These are phyloP conservation scores for Caenorhabditis sp. DNA, from an alignment of 2,888 invertebrate genomes.

Conservation along the genomic window DNA sequence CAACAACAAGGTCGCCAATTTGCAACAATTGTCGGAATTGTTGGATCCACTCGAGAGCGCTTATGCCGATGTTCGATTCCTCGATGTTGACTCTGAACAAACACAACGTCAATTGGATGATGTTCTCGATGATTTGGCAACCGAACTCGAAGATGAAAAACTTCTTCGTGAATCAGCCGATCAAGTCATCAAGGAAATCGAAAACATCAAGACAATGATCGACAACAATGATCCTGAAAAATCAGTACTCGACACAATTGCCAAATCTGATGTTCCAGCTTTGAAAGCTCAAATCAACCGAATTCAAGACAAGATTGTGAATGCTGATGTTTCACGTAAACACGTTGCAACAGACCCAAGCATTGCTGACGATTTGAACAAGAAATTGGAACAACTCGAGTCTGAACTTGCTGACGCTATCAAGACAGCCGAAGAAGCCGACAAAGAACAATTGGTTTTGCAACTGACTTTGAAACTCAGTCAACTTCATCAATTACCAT, in stretches of 20 bases:
- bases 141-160: slow-evolving; percentile 39
- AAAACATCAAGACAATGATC: slow-evolving; percentile 9
- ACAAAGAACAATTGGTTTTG: slow-evolving; percentile 30
- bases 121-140: slow-evolving; percentile 30
- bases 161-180: slow-evolving; percentile 36
- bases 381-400: slow-evolving; percentile 22
- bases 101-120: slow-evolving; percentile 49
- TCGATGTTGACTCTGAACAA: slow-evolving; percentile 56
- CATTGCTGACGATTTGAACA: slow-evolving; percentile 15
- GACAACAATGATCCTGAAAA: slow-evolving; percentile 9
- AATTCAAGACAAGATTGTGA: slow-evolving; percentile 17
- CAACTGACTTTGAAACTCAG: slow-evolving; percentile 21
- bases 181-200: slow-evolving; percentile 38
- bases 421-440: slow-evolving; percentile 19
- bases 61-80: slow-evolving; percentile 57
- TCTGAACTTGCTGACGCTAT: slow-evolving; percentile 18
- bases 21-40: slow-evolving; percentile 49
- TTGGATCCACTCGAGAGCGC: slow-evolving; percentile 54
- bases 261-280: slow-evolving; percentile 21
- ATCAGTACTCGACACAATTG: slow-evolving; percentile 6
- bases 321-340: slow-evolving; percentile 19
- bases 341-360: slow-evolving; percentile 23
- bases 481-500: slow-evolving; percentile 23
- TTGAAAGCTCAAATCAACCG: slow-evolving; percentile 29
- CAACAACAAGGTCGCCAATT: slow-evolving; percentile 17